Evolutionary conservation across 2,113 vertebrate genomes (phyloP).

Genomic region (Amphiprion ocellaris): DNA sequence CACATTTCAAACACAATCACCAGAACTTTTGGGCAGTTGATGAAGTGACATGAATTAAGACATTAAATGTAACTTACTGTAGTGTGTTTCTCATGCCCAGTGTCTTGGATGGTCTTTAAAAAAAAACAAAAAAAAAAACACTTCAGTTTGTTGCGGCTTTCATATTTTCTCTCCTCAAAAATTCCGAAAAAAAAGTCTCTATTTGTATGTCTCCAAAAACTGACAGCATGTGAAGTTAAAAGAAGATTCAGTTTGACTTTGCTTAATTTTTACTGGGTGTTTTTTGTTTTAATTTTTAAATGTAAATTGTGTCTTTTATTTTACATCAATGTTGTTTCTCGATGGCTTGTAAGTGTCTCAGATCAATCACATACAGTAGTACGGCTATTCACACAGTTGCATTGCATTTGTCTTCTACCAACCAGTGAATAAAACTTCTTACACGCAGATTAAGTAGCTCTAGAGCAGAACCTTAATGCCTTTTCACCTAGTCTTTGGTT

Average conservation of each 20-base stretch:
- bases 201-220: constrained; percentile 26
- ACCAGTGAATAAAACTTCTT: constrained; percentile 52
- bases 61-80: constrained; percentile 37
- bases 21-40: constrained; percentile 4
- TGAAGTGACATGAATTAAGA: constrained; percentile 8
- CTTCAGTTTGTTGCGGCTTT: constrained; percentile 3
- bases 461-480: constrained; percentile 48
- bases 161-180: constrained; percentile 9
- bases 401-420: constrained; percentile 40
- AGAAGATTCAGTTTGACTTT: constrained; percentile 4
- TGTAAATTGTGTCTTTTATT: constrained; percentile 25
- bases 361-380: constrained; percentile 24
- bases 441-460: constrained; percentile 68
- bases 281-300: constrained; percentile 21
- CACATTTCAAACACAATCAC: constrained; percentile 21
- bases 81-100: constrained; percentile 8
- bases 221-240: constrained; percentile 23
- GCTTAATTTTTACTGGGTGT: constrained; percentile 8
- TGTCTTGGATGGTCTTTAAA: constrained; percentile 11
- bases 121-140: background rate
- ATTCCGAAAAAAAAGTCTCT: constrained; percentile 15
- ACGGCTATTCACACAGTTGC: constrained; percentile 19
- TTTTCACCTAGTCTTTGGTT: constrained; percentile 52
- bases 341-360: constrained; percentile 32
- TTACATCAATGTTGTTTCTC: constrained; percentile 25